These are phyloP conservation scores for Phymanthus crucifer DNA, from an alignment of 92 coral and sea anemone species.

Conservation along the genomic window DNA sequence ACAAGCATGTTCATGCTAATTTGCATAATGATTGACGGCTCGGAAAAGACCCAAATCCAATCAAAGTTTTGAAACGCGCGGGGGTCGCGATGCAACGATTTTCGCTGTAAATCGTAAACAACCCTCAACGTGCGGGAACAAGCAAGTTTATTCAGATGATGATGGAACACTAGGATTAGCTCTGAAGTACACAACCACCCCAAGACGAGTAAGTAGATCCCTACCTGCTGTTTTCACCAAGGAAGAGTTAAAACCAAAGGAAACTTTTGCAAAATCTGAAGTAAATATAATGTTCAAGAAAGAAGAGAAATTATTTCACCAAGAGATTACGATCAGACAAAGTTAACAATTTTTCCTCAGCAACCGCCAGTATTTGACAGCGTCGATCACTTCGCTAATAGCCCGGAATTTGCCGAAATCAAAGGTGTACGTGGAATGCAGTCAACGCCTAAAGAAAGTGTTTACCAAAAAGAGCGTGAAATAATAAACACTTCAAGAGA, in stretches of 20 bases:
- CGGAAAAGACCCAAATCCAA: too few relatives aligned
- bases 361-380: neutral
- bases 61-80: too few relatives aligned
- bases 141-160: conserved; percentile 2
- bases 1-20: too few relatives aligned
- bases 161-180: neutral
- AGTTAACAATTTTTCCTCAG: conserved; percentile 7
- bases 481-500: neutral
- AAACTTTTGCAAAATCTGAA: neutral
- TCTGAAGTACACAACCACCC: neutral
- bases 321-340: conserved; percentile 2
- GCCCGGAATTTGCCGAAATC: neutral
- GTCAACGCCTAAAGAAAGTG: neutral
- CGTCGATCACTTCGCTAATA: neutral
- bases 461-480: neutral
- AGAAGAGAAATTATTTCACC: conserved; percentile 1
- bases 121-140: neutral
- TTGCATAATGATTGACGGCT: too few relatives aligned
- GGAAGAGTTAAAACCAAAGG: neutral
- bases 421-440: neutral
- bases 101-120: neutral
- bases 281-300: neutral
- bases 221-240: neutral
- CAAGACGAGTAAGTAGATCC: conserved; percentile 1
- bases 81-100: too few relatives aligned